Evolutionary conservation across 2,113 vertebrate species (phyloP).

Genomic region (Poeciliopsis turrubarensis): DNA sequence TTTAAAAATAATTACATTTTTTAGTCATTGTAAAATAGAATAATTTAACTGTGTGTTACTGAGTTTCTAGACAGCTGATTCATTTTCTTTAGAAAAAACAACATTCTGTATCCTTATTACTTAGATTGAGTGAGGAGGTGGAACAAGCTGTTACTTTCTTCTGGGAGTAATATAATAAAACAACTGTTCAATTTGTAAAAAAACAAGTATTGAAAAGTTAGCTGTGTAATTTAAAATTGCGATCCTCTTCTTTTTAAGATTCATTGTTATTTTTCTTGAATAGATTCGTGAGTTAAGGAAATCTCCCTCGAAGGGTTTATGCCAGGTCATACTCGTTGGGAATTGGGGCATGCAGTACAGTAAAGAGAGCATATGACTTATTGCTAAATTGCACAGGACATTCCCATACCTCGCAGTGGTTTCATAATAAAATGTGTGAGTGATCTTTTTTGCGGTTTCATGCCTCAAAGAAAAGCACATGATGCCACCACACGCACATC

Average conservation of each 20-base stretch:
- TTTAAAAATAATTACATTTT: too few species aligned
- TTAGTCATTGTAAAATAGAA: not conserved
- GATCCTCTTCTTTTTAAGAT: not conserved
- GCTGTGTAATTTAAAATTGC: not conserved
- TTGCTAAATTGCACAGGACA: constrained; percentile 43
- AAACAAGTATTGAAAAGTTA: not conserved
- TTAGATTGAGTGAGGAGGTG: not conserved
- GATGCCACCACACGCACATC: constrained; percentile 45
- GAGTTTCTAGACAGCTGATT: constrained; percentile 1
- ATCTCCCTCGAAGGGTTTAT: constrained; percentile 15
- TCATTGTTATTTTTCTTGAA: not conserved
- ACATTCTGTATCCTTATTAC: not conserved
- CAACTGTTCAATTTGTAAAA: not conserved
- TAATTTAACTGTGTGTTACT: not conserved
- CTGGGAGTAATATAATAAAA: not conserved
- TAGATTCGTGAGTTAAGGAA: constrained; percentile 15
- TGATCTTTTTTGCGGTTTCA: constrained; percentile 52
- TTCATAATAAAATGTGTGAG: constrained; percentile 57
- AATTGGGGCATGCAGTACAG: constrained; percentile 51
- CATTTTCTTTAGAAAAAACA: not conserved
- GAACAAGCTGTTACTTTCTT: not conserved
- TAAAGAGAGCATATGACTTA: constrained; percentile 65
- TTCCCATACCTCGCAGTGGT: constrained; percentile 46
- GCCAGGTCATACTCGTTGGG: constrained; percentile 42
- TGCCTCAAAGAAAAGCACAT: constrained; percentile 60